Percentiles rank a stretch among this genome's conserved stretches.
Evolutionary conservation across 2,888 invertebrate species (phyloP).

Genomic region (Glyphotaelius pellucidus): DNA sequence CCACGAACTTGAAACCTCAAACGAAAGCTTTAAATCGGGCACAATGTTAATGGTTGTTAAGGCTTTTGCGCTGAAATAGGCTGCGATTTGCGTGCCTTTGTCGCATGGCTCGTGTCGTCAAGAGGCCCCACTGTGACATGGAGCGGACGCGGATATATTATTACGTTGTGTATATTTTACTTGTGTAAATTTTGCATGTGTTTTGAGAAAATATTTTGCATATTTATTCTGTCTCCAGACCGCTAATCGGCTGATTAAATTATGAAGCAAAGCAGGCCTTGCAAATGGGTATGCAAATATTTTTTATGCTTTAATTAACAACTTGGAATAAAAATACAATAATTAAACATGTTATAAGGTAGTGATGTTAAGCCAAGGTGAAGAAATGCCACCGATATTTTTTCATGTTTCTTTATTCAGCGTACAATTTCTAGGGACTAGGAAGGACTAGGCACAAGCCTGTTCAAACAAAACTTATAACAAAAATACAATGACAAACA

Average conservation of each 20-base stretch:
- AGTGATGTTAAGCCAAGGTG: background rate
- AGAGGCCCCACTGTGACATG: constrained; percentile 63
- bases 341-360: background rate
- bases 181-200: constrained; percentile 58
- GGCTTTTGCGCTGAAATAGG: constrained; percentile 19
- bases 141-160: constrained; percentile 58
- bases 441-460: no score
- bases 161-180: constrained; percentile 18
- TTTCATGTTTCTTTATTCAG: background rate
- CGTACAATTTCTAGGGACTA: background rate
- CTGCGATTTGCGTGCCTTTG: constrained; percentile 64
- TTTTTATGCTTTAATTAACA: background rate
- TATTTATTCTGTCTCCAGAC: constrained; percentile 65
- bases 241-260: constrained; percentile 47
- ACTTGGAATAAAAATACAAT: background rate
- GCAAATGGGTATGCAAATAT: constrained; percentile 47
- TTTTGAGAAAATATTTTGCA: constrained; percentile 62
- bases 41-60: constrained; percentile 7
- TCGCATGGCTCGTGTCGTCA: constrained; percentile 65
- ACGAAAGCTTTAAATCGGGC: constrained; percentile 34
- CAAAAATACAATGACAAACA: no score
- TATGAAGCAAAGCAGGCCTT: background rate
- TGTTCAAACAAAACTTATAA: no score
- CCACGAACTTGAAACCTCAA: background rate
- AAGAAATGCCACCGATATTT: background rate